phyloP scores from a whole-genome alignment of 2,888 invertebrate species.

The Tenthredo livida region DNA sequence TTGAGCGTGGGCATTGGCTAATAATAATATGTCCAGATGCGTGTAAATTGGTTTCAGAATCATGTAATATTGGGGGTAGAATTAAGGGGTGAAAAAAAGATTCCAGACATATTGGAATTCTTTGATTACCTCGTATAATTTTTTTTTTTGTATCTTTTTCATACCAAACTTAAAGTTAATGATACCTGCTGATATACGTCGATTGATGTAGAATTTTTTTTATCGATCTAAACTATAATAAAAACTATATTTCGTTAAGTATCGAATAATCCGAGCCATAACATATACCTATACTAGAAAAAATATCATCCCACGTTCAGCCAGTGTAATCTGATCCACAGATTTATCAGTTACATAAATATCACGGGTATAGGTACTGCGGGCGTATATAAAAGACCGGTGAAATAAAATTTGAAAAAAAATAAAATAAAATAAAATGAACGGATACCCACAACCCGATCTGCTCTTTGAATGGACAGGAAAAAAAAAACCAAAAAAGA shows the following conservation, averaged over 20 bases:
- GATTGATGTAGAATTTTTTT: slow-evolving; percentile 37
- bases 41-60: not conserved
- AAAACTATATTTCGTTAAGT: not conserved
- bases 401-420: not conserved
- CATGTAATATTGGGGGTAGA: not conserved
- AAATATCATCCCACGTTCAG: not conserved
- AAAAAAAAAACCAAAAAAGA: not conserved
- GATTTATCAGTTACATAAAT: not conserved
- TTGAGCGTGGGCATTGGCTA: not conserved
- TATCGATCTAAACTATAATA: not conserved
- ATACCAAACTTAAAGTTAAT: slow-evolving; percentile 19
- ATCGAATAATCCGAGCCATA: not conserved
- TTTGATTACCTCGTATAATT: not conserved
- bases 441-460: not conserved
- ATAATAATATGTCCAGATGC: not conserved
- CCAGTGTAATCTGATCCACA: not conserved
- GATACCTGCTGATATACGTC: not conserved
- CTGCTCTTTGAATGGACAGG: not conserved
- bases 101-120: not conserved
- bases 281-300: not conserved
- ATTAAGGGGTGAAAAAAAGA: not conserved
- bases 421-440: not conserved
- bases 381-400: not conserved
- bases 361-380: not conserved
- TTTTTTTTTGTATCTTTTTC: not conserved